Conservation (phyloP, 2,113 vertebrate genomes). For the Corythaeola cristata region DNA sequence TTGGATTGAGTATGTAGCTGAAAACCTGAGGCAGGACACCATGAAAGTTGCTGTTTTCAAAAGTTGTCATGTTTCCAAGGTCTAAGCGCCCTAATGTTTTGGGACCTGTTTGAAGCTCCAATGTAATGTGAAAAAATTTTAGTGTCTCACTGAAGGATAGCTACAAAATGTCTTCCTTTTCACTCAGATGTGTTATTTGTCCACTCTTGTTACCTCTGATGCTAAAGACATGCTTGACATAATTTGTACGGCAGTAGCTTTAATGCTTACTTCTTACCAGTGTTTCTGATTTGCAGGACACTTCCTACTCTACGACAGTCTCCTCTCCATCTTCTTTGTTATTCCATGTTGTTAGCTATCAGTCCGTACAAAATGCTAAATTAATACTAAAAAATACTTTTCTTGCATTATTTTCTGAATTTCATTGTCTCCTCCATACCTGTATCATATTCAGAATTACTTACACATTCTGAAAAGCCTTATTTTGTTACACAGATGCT, state of each 20-base stretch:
- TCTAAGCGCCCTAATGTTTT: not conserved
- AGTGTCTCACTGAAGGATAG: not conserved
- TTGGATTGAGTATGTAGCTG: not conserved
- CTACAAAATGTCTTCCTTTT: not conserved
- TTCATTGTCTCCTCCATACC: not conserved
- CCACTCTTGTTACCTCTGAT: not conserved
- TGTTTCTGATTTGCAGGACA: not conserved
- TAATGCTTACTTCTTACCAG: not conserved
- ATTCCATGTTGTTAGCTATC: not conserved
- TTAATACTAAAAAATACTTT: not conserved
- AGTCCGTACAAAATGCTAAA: not conserved
- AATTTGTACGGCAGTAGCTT: not conserved
- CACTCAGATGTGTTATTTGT: not conserved
- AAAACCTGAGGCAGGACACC: not conserved
- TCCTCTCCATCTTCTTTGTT: not conserved
- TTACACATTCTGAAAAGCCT: not conserved
- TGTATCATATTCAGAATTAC: not conserved
- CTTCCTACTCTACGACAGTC: not conserved
- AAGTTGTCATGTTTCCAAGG: fast-evolving
- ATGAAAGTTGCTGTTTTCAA: not conserved
- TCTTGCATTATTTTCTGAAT: not conserved
- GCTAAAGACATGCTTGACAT: not conserved
- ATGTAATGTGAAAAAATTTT: fast-evolving
- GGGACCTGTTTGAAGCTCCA: not conserved
- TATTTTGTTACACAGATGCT: not conserved